Percentiles rank a stretch among this genome's conserved stretches.
These are phyloP conservation scores for Euwallacea fornicatus DNA, from an alignment of 1,140 invertebrate genomes.

Conservation along the genomic window DNA sequence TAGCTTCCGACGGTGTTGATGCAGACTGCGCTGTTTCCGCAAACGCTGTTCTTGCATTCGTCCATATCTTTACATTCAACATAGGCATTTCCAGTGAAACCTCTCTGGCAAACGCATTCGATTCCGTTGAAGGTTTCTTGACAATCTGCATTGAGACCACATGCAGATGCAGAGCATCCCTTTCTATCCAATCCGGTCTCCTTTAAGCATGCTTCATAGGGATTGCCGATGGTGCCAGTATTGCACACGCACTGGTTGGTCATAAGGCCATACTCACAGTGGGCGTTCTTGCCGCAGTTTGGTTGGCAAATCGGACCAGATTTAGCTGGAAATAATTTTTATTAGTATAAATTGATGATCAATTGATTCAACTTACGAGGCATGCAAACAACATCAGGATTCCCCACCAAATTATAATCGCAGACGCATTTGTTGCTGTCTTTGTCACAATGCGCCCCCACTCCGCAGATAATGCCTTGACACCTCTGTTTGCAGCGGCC, in stretches of 20 bases:
- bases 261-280: slow-evolving; percentile 78
- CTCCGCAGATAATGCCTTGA: slow-evolving; percentile 78
- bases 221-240: slow-evolving; percentile 81
- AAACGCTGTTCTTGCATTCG: slow-evolving; percentile 80
- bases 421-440: slow-evolving; percentile 82
- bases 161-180: slow-evolving; percentile 72
- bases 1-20: slow-evolving; percentile 85
- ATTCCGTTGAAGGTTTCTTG: slow-evolving; percentile 70
- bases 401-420: slow-evolving; percentile 83
- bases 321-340: slow-evolving; percentile 64
- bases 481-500: slow-evolving; percentile 84
- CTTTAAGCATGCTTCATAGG: slow-evolving; percentile 75
- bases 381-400: slow-evolving; percentile 86
- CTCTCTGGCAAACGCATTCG: slow-evolving; percentile 79
- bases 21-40: slow-evolving; percentile 83
- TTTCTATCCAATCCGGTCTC: slow-evolving; percentile 56
- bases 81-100: slow-evolving; percentile 84
- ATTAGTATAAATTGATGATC: slow-evolving; percentile 6
- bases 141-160: slow-evolving; percentile 79
- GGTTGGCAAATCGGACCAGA: slow-evolving; percentile 76
- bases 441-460: slow-evolving; percentile 79
- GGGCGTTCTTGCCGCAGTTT: slow-evolving; percentile 78
- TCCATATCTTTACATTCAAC: slow-evolving; percentile 83
- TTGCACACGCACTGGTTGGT: slow-evolving; percentile 82
- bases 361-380: slow-evolving; percentile 72